phyloP scores from a whole-genome alignment of 2,888 invertebrate genomes.

The Eurytoma adleriae region DNA sequence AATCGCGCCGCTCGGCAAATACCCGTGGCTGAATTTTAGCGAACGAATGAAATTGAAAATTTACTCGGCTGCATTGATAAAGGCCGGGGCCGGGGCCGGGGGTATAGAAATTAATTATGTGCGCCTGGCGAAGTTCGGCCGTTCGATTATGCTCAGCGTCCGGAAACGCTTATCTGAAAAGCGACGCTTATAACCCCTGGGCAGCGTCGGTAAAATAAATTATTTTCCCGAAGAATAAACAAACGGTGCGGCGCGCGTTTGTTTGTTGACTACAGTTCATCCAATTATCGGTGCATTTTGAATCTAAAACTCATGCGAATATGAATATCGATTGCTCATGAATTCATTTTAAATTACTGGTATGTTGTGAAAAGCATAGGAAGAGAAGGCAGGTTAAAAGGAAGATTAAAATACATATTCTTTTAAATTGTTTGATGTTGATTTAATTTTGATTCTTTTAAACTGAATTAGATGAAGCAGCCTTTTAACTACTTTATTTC shows the following conservation, averaged over 20 bases:
- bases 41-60: constrained; percentile 35
- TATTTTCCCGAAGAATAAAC: background rate
- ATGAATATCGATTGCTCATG: background rate
- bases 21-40: background rate
- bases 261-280: background rate
- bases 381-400: too few relatives aligned
- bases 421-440: too few relatives aligned
- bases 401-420: too few relatives aligned
- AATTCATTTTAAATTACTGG: background rate
- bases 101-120: constrained; percentile 48
- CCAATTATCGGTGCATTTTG: background rate
- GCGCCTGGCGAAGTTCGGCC: background rate
- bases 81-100: background rate
- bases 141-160: constrained; percentile 19
- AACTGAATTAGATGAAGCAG: too few relatives aligned
- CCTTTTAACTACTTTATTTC: too few relatives aligned
- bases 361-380: too few relatives aligned
- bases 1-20: constrained; percentile 13
- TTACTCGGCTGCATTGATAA: constrained; percentile 34
- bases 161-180: constrained; percentile 21
- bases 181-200: background rate
- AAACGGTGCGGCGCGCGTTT: background rate
- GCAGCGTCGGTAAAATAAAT: constrained; percentile 1
- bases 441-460: too few relatives aligned
- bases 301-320: background rate